phyloP scores from a whole-genome alignment of 2,888 invertebrate genomes.

The Ochropleura leucogaster region DNA sequence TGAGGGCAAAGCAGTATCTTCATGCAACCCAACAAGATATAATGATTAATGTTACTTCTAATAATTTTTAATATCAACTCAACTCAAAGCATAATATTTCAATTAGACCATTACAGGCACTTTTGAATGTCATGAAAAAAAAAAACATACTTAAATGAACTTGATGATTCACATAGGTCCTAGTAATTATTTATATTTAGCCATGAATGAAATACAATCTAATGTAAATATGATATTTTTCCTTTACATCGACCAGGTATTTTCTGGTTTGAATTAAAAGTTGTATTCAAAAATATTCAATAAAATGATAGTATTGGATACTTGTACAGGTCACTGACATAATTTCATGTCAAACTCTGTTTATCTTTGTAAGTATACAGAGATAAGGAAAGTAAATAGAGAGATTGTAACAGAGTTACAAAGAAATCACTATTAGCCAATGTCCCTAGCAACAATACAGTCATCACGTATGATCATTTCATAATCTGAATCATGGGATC shows the following conservation, averaged over 20 bases:
- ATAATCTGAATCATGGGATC: constrained; percentile 27
- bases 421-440: constrained; percentile 8
- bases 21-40: too few relatives aligned
- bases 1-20: too few relatives aligned
- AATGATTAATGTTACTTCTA: too few relatives aligned
- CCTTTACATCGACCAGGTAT: neutral
- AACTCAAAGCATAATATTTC: too few relatives aligned
- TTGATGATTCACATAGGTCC: neutral
- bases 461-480: neutral
- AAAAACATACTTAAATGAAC: neutral
- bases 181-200: neutral
- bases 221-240: neutral
- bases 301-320: neutral
- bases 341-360: constrained; percentile 44
- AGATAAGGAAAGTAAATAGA: constrained; percentile 60
- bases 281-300: constrained; percentile 1
- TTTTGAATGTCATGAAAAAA: too few relatives aligned
- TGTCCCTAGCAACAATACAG: neutral
- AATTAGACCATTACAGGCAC: too few relatives aligned
- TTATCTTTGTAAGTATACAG: constrained; percentile 52
- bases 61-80: too few relatives aligned
- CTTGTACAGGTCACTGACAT: constrained; percentile 60
- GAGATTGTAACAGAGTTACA: constrained; percentile 2
- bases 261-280: neutral
- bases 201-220: neutral